Base-by-base conservation (phyloP, 92 coral and sea anemone species). In the Porites lobata region DNA sequence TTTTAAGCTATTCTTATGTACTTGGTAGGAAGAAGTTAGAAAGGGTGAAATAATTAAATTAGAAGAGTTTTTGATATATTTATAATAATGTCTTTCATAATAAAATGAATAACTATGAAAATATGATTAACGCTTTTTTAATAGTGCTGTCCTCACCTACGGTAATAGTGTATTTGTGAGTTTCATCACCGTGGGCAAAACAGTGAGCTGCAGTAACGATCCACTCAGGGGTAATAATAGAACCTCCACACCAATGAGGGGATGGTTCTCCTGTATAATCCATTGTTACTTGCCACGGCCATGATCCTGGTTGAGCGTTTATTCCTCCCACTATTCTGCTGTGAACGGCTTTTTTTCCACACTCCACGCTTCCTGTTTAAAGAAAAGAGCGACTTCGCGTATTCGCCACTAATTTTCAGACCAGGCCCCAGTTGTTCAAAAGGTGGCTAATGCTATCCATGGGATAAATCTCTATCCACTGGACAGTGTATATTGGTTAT, bases 241-340 rank as follows among this genome's bases (percentile, higher is more conserved):
- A 95, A 0, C 98, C 99, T 17, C 98, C 99, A 22, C 99, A 95
- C 98, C 94, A 92, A 76, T 96, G 99, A 50, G 92, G 91, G 1
- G 90, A 81, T 1, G 71, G 18, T 9, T 92, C 84, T 0, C 74
- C 93, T 10, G 54, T 75, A 71, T 93, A 95, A 65, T 92, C 94
- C 94, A 96, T 92, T 20, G 95, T 85, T 64, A 95, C 93, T 77
- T 96, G 99, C 99, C 99, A 96, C 0, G 98, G 99, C 98, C 98
- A 95, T 1, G 92, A 68, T 7, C 99, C 98, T 9, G 96, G 93
- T 50, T 86, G 82, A 38, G 98, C 98, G 83, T 80, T 90, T 13
- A 90, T 92, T n/a, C 99, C 99, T 0, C 99, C 99, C 8, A 96
- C 98, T 62, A 96, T 96, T 14, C 99, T 90, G 20, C 92, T 89